Percentiles rank a stretch among this genome's conserved stretches.
These are phyloP conservation scores for Drosophila miranda DNA, from an alignment of 1,140 invertebrate genomes.

Conservation along the genomic window DNA sequence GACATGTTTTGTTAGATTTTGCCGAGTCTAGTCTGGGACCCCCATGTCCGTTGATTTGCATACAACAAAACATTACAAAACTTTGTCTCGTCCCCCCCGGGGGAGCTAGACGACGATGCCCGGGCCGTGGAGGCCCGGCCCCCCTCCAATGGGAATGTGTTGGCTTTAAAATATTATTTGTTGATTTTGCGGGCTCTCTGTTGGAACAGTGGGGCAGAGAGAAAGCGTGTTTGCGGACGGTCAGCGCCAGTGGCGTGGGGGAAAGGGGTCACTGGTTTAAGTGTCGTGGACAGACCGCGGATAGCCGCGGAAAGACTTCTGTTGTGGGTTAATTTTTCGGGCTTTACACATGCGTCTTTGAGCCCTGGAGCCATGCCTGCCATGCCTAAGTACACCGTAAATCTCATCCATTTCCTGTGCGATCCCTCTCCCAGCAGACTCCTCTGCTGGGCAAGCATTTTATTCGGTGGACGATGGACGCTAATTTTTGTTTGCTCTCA, in stretches of 20 bases:
- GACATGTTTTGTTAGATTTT: slow-evolving; percentile 45
- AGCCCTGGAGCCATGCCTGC: no score
- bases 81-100: slow-evolving; percentile 29
- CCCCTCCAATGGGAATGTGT: neutral
- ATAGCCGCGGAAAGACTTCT: no score
- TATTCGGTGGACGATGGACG: slow-evolving; percentile 15
- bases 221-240: neutral
- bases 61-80: slow-evolving; percentile 43
- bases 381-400: no score
- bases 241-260: no score
- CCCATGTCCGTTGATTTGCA: slow-evolving; percentile 42
- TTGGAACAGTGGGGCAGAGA: neutral
- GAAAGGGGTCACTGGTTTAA: no score
- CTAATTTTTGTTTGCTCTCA: slow-evolving; percentile 46
- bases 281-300: no score
- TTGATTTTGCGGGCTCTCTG: slow-evolving; percentile 33
- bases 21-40: slow-evolving; percentile 8
- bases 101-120: slow-evolving; percentile 10
- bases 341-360: no score
- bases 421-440: slow-evolving; percentile 6
- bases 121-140: neutral
- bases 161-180: slow-evolving; percentile 50
- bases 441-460: slow-evolving; percentile 15
- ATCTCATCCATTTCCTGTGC: no score
- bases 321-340: no score